Percentiles rank a stretch among this genome's conserved stretches.
phyloP scores from a whole-genome alignment of 2,888 invertebrate species.

The Tiliacea citrago region DNA sequence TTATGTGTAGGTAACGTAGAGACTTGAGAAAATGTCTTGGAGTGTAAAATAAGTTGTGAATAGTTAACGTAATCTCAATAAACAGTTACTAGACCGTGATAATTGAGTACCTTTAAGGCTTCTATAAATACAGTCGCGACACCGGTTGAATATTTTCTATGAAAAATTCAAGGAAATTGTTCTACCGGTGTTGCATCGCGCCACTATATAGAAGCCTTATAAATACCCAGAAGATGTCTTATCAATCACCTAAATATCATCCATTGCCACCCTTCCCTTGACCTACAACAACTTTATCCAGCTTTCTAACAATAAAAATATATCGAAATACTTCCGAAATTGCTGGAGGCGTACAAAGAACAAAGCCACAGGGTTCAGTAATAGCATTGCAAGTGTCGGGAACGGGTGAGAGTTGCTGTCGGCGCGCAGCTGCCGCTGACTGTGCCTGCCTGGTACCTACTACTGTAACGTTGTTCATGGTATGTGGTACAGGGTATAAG shows the following conservation, averaged over 20 bases:
- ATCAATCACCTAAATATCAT: neutral
- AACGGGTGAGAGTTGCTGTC: slow-evolving; percentile 51
- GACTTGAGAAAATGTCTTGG: neutral
- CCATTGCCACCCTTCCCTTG: neutral
- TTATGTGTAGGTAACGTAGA: neutral
- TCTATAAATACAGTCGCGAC: too few species aligned
- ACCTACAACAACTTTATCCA: neutral
- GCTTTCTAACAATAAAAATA: neutral
- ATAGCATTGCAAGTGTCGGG: slow-evolving; percentile 54
- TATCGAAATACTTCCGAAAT: slow-evolving; percentile 30
- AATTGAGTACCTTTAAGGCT: slow-evolving; percentile 6
- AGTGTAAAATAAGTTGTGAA: neutral
- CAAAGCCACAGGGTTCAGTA: slow-evolving; percentile 51
- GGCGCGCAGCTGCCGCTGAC: slow-evolving; percentile 61
- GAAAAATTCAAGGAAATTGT: too few species aligned
- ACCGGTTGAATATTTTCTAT: too few species aligned
- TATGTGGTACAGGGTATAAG: slow-evolving; percentile 15
- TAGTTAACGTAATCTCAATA: neutral
- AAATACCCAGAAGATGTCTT: too few species aligned
- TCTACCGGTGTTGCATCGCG: too few species aligned
- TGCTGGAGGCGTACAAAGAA: slow-evolving; percentile 37
- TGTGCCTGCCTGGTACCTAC: slow-evolving; percentile 36
- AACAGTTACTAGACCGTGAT: neutral
- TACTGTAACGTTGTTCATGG: slow-evolving; percentile 19
- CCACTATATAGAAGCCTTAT: too few species aligned